A percentile compares a stretch with the other conserved stretches of the same genome.
Conservation (phyloP, 1,140 invertebrate genomes). For the Apocrypta bakeri region DNA sequence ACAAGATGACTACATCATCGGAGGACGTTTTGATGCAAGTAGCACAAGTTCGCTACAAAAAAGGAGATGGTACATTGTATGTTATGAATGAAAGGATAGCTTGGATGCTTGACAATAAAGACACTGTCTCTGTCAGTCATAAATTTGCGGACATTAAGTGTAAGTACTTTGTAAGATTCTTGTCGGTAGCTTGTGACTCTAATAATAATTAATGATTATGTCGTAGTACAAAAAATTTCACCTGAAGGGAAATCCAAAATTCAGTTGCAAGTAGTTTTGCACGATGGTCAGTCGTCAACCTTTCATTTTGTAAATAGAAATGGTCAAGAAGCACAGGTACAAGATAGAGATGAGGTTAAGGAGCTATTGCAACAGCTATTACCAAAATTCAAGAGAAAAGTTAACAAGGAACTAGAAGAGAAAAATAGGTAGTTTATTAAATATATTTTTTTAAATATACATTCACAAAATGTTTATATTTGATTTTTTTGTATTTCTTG, state of each 20-base stretch:
- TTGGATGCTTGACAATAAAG: constrained; percentile 95
- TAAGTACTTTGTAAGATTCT: constrained; percentile 72
- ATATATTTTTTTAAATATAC: background rate
- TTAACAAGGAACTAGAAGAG: constrained; percentile 94
- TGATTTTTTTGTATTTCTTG: background rate
- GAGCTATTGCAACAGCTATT: constrained; percentile 92
- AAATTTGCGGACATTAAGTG: constrained; percentile 97
- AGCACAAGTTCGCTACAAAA: constrained; percentile 94
- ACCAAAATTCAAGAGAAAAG: constrained; percentile 96
- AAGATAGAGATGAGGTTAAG: constrained; percentile 95
- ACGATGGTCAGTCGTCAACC: constrained; percentile 94
- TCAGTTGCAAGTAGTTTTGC: constrained; percentile 97
- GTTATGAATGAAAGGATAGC: constrained; percentile 96
- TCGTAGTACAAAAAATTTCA: constrained; percentile 96
- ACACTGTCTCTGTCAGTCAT: constrained; percentile 93
- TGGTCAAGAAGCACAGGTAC: constrained; percentile 87
- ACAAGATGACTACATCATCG: constrained; percentile 84
- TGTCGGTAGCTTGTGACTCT: background rate
- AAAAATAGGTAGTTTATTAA: constrained; percentile 79
- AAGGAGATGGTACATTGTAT: constrained; percentile 96
- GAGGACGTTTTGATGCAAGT: constrained; percentile 96
- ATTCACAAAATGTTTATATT: too few relatives aligned
- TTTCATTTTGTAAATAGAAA: constrained; percentile 97
- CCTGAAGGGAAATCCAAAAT: constrained; percentile 98
- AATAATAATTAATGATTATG: constrained; percentile 59